Conservation (phyloP, 2,113 vertebrate species). For the Arenaria interpres region DNA sequence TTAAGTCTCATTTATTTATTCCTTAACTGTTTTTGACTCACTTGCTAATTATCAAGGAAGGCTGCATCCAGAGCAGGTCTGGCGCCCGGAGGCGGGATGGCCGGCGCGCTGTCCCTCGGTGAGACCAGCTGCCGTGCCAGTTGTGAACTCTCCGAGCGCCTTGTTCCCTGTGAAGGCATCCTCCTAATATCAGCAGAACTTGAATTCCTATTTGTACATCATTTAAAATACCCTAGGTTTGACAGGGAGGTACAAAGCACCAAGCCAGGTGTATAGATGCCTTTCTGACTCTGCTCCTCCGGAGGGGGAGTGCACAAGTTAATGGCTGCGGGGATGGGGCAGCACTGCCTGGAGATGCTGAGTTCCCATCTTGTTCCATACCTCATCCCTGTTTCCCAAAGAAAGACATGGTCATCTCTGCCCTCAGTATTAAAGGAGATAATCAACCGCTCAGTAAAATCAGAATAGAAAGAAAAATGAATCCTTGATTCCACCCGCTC, state of each 20-base stretch:
- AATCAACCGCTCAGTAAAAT: not conserved
- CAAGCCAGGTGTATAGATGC: not conserved
- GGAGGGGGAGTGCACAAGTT: not conserved
- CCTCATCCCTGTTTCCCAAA: not conserved
- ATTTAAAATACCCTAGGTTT: not conserved
- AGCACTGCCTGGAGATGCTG: not conserved
- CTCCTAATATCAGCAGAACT: not conserved
- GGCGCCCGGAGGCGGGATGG: not conserved
- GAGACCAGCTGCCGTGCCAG: not conserved
- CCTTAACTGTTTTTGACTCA: not conserved
- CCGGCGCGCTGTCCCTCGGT: rapidly evolving
- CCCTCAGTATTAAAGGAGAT: not conserved
- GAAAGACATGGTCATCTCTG: not conserved
- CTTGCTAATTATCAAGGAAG: not conserved
- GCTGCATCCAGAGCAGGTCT: not conserved
- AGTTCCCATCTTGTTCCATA: not conserved
- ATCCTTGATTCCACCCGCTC: not conserved
- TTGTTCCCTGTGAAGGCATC: not conserved
- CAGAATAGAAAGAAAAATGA: not conserved
- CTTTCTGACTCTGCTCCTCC: not conserved
- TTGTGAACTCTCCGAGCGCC: not conserved
- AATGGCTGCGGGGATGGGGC: not conserved
- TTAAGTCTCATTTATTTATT: conserved; percentile 7
- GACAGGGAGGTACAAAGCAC: not conserved
- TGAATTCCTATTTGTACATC: not conserved